These are phyloP conservation scores for Oxyura jamaicensis DNA, from an alignment of 2,113 vertebrate genomes.

Conservation along the genomic window DNA sequence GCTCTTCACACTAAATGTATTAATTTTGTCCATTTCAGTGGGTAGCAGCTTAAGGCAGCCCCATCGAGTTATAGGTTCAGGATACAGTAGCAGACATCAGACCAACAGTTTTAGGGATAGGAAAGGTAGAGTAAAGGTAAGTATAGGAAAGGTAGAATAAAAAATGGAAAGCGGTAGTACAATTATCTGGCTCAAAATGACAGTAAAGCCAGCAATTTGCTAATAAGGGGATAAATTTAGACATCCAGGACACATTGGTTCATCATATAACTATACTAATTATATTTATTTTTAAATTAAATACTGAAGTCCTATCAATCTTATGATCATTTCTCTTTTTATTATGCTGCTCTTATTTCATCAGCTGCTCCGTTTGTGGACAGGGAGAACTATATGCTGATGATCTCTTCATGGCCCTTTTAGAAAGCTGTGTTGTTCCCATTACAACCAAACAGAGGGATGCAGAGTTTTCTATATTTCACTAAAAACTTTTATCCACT, in stretches of 20 bases:
- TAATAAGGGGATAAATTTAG: not conserved
- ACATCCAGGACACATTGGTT: not conserved
- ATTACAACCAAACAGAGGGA: not conserved
- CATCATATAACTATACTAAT: not conserved
- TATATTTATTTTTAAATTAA: not conserved
- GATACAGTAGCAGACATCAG: not conserved
- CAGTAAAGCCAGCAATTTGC: not conserved
- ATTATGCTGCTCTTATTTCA: not conserved
- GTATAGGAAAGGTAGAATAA: not conserved
- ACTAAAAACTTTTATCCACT: not conserved
- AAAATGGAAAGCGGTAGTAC: not conserved
- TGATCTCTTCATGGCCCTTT: not conserved
- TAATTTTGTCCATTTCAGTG: not conserved
- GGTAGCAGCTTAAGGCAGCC: rapidly evolving
- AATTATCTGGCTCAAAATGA: not conserved
- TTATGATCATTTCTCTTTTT: not conserved
- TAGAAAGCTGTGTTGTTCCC: not conserved
- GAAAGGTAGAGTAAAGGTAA: not conserved
- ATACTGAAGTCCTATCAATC: not conserved
- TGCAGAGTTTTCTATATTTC: not conserved
- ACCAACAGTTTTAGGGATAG: not conserved
- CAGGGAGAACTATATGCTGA: not conserved
- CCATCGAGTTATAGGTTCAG: rapidly evolving
- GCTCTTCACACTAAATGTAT: not conserved
- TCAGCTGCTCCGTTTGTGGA: not conserved